phyloP scores from a whole-genome alignment of 2,797 vertebrate species.

The Dermochelys coriacea region DNA sequence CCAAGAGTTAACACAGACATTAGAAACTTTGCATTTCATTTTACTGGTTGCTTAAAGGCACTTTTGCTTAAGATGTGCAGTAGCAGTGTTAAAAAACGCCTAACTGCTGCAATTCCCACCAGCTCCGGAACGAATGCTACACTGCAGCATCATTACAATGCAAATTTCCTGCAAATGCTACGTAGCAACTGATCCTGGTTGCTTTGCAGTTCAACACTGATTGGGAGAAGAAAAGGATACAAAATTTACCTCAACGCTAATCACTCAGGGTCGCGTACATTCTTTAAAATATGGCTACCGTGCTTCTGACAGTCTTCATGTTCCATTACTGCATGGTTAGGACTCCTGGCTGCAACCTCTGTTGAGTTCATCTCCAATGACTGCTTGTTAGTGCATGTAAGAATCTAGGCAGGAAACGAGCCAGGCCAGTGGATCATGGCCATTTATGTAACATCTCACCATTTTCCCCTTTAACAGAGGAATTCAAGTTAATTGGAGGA shows the following conservation, averaged over 20 bases:
- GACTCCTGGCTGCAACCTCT: not conserved
- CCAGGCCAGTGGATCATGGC: not conserved
- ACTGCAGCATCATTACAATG: not conserved
- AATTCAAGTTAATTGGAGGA: constrained; percentile 45
- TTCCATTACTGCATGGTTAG: not conserved
- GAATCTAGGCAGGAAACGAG: not conserved
- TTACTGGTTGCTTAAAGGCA: constrained; percentile 68
- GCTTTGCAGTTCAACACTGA: not conserved
- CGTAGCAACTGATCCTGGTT: rapidly evolving
- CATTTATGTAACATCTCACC: not conserved
- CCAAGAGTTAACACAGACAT: not conserved
- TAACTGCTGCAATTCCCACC: not conserved
- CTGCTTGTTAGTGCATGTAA: not conserved
- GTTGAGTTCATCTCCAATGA: rapidly evolving
- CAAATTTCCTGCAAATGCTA: not conserved
- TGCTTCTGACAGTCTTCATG: not conserved
- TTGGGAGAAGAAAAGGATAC: not conserved
- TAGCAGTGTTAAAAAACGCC: not conserved
- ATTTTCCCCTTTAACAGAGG: not conserved
- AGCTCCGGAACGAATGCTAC: not conserved
- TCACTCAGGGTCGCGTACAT: not conserved
- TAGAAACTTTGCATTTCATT: not conserved
- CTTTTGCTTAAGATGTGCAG: constrained; percentile 64
- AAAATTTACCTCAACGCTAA: not conserved
- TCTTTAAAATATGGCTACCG: rapidly evolving